These are phyloP conservation scores for Drosophila hydei DNA, from an alignment of 1,140 invertebrate species.

Conservation along the genomic window DNA sequence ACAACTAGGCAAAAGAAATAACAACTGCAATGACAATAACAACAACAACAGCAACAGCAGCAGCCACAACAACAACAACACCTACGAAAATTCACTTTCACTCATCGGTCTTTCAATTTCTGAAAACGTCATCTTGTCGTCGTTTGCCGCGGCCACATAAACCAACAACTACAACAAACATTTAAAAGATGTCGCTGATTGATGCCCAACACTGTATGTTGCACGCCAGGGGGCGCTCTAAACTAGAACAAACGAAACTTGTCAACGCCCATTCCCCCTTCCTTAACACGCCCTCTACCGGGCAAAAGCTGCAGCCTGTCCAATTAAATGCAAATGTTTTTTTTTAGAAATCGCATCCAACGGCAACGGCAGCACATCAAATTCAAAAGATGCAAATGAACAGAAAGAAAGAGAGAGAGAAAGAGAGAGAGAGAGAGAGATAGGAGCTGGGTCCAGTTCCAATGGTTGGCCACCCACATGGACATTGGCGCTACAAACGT, in stretches of 20 bases:
- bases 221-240: constrained; percentile 52
- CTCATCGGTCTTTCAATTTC: constrained; percentile 75
- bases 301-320: constrained; percentile 32
- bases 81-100: constrained; percentile 78
- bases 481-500: constrained; percentile 69
- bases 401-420: constrained; percentile 10
- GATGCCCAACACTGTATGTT: constrained; percentile 36
- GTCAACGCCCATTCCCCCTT: constrained; percentile 47
- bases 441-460: constrained; percentile 34
- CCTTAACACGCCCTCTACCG: not conserved
- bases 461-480: constrained; percentile 72
- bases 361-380: constrained; percentile 23
- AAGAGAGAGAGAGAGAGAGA: constrained; percentile 26
- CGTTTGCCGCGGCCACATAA: constrained; percentile 56
- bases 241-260: constrained; percentile 72
- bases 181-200: constrained; percentile 59
- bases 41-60: constrained; percentile 25
- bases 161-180: constrained; percentile 54
- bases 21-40: constrained; percentile 54
- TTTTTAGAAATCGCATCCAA: constrained; percentile 70
- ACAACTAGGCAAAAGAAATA: constrained; percentile 72
- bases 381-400: constrained; percentile 32
- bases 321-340: constrained; percentile 82
- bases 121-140: constrained; percentile 77
- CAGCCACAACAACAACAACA: constrained; percentile 32